Evolutionary conservation across 2,888 invertebrate species (phyloP).

Genomic region (Phymatocera aterrima): DNA sequence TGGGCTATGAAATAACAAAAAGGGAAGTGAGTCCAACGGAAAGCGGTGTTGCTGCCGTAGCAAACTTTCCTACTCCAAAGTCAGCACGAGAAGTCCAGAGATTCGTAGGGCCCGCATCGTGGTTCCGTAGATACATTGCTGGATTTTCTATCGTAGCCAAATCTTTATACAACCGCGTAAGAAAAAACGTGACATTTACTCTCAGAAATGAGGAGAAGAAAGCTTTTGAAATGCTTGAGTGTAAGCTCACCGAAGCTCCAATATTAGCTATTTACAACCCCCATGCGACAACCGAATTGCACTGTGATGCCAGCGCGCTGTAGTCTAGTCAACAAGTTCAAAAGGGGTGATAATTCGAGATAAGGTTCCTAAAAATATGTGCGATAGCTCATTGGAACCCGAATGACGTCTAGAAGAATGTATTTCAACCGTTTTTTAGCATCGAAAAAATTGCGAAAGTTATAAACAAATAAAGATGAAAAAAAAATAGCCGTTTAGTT

Average conservation of each 20-base stretch:
- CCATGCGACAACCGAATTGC: no score
- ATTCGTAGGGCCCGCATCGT: slow-evolving; percentile 57
- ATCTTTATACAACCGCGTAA: slow-evolving; percentile 59
- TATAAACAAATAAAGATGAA: background rate
- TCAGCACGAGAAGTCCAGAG: slow-evolving; percentile 54
- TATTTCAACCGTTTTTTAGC: no score
- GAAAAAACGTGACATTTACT: slow-evolving; percentile 45
- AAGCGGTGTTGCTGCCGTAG: slow-evolving; percentile 50
- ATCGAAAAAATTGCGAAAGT: background rate
- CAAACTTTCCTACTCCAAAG: slow-evolving; percentile 55
- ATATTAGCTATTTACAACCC: slow-evolving; percentile 49
- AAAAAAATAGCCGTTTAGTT: background rate
- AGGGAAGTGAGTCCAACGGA: slow-evolving; percentile 47
- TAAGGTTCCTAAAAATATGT: no score
- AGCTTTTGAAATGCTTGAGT: slow-evolving; percentile 47
- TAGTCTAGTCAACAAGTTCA: no score
- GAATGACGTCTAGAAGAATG: no score
- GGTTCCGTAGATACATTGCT: slow-evolving; percentile 59
- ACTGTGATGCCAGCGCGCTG: no score
- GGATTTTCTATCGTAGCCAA: slow-evolving; percentile 56
- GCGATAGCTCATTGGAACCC: no score
- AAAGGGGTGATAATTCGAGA: no score
- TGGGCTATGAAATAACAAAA: slow-evolving; percentile 50
- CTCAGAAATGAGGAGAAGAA: slow-evolving; percentile 46
- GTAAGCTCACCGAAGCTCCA: slow-evolving; percentile 45